Conservation (phyloP, 1,140 invertebrate genomes). For the Atta texana region DNA sequence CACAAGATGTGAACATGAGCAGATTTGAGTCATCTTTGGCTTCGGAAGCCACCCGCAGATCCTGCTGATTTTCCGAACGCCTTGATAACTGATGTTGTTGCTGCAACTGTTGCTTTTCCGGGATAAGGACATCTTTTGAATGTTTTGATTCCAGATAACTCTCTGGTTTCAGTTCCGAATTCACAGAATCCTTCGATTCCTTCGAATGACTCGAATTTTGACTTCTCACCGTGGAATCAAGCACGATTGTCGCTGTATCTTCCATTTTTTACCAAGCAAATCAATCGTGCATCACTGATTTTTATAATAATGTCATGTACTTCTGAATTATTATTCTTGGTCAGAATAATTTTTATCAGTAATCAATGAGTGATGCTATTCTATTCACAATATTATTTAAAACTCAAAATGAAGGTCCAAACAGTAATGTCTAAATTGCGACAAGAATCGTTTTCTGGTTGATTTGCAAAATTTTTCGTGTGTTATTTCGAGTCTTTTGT, state of each 20-base stretch:
- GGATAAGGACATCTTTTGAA: conserved; percentile 82
- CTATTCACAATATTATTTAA: neutral
- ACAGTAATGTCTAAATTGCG: neutral
- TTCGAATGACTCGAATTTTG: conserved; percentile 83
- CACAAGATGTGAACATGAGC: conserved; percentile 84
- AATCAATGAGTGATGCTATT: neutral
- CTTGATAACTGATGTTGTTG: conserved; percentile 50
- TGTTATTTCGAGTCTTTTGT: neutral
- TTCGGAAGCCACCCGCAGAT: conserved; percentile 56
- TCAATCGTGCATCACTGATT: neutral
- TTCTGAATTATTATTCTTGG: neutral
- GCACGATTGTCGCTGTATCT: conserved; percentile 73
- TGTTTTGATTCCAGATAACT: conserved; percentile 82
- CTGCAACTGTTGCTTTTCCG: conserved; percentile 75
- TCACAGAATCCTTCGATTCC: conserved; percentile 77
- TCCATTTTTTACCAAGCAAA: conserved; percentile 54
- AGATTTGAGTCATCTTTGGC: conserved; percentile 80
- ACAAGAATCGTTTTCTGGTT: neutral
- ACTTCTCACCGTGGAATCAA: conserved; percentile 84
- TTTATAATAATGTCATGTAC: conserved; percentile 4
- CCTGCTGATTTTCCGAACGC: conserved; percentile 44
- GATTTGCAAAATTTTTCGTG: neutral
- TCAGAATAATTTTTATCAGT: neutral
- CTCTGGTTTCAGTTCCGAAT: conserved; percentile 79
- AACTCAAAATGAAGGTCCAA: neutral